These are phyloP conservation scores for Nothoprocta perdicaria DNA, from an alignment of 2,113 vertebrate genomes.

Conservation along the genomic window DNA sequence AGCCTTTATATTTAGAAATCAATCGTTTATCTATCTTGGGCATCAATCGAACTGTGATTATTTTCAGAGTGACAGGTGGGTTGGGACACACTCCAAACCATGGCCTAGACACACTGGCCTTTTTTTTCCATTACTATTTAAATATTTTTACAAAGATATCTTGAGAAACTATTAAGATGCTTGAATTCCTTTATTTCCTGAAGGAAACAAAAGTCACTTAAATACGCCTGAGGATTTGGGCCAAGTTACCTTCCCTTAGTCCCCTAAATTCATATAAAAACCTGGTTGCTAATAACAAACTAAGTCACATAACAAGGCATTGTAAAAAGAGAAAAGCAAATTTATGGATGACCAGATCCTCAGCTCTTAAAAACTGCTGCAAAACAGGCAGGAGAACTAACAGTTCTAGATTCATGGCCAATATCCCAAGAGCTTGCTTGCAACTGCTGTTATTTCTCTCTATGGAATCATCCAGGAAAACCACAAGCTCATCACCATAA, in stretches of 20 bases:
- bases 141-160: background rate
- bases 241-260: background rate
- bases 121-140: background rate
- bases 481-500: accelerated
- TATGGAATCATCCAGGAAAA: background rate
- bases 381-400: background rate
- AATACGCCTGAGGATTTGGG: background rate
- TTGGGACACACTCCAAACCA: background rate
- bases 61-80: background rate
- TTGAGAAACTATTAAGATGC: background rate
- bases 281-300: background rate
- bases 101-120: background rate
- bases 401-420: background rate
- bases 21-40: background rate
- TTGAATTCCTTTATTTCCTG: background rate
- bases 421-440: accelerated
- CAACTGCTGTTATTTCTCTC: accelerated
- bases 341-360: background rate
- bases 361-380: background rate
- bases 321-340: background rate
- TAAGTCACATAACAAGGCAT: background rate
- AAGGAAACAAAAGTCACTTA: background rate
- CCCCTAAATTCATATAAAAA: background rate
- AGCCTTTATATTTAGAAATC: background rate
- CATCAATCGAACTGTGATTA: background rate